Evolutionary conservation across 2,113 vertebrate genomes (phyloP), one percentile per base, ranked within the genome.

Genomic region (Centropus bengalensis): DNA sequence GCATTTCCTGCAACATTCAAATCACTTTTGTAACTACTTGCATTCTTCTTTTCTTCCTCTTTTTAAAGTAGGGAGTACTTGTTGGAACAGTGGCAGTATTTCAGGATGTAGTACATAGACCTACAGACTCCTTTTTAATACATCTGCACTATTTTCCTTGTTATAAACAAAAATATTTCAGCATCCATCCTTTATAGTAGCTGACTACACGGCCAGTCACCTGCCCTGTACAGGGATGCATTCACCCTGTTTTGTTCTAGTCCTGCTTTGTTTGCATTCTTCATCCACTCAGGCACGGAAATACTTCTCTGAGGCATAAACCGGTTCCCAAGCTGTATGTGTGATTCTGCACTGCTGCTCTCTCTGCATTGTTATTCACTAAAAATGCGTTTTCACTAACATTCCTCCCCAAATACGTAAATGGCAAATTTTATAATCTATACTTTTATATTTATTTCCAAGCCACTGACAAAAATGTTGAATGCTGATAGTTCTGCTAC

Each of bases 361-460:
- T 91, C 52, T 51, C 42, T 40, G 59, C n/a, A 27, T 38, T 5
- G 0, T 81, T 80, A 62, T 67, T 83, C 66, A 44, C 52, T 49
- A 24, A 64, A 56, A 36, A 21, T 58, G 23, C 36, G 45, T 66
- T 75, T 64, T 75, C 77, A 64, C 36, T 79, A n/a, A 44, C 36
- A 24, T 85, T 78, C 32, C 33, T 77, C 26, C 56, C 24, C 66
- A 81, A 63, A 62, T 44, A 67, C 36, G 42, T 71, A 49, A 71
- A 18, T 12, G 5, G 56, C 42, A 86, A 66, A 71, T 88, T 83
- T 78, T 88, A 71, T 86, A 33, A 63, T 63, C 59, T 77, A 6
- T 74, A 77, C 73, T 88, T 92, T 81, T 52, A 3, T 56, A 71
- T 82, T 91, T 87, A 82, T 86, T 89, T 93, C 33, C 69, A 64